These are phyloP conservation scores for Danaus chrysippus DNA, from an alignment of 2,888 invertebrate species.

Conservation along the genomic window DNA sequence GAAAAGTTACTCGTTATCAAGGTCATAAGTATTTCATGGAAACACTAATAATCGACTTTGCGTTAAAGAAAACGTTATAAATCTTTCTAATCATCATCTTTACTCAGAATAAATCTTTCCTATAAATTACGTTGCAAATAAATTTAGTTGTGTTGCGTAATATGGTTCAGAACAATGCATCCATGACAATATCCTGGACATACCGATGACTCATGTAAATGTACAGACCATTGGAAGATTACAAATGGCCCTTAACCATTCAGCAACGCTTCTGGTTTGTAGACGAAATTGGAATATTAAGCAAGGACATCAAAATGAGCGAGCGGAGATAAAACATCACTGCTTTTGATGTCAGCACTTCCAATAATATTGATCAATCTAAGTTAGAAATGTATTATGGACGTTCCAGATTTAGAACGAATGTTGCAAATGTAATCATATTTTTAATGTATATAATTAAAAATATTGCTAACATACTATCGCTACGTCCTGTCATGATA, in stretches of 20 bases:
- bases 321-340: slow-evolving; percentile 1
- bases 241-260: slow-evolving; percentile 43
- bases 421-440: too few species aligned
- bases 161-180: slow-evolving; percentile 3
- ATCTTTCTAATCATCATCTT: too few species aligned
- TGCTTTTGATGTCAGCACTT: neutral
- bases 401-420: too few species aligned
- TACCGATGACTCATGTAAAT: slow-evolving; percentile 43
- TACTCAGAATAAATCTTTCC: too few species aligned
- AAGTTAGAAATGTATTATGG: too few species aligned
- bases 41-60: too few species aligned
- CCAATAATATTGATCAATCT: neutral
- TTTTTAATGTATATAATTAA: too few species aligned
- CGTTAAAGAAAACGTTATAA: too few species aligned
- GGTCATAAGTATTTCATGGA: too few species aligned
- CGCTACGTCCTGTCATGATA: neutral
- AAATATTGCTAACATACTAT: too few species aligned
- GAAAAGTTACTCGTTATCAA: too few species aligned
- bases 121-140: neutral
- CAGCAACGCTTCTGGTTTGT: slow-evolving; percentile 25
- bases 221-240: slow-evolving; percentile 38
- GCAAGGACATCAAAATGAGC: slow-evolving; percentile 9
- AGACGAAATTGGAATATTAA: slow-evolving; percentile 22
- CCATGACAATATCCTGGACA: slow-evolving; percentile 35
- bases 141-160: slow-evolving; percentile 8